Conservation (phyloP, 2,797 vertebrate genomes). For the Gobionotothen gibberifrons region DNA sequence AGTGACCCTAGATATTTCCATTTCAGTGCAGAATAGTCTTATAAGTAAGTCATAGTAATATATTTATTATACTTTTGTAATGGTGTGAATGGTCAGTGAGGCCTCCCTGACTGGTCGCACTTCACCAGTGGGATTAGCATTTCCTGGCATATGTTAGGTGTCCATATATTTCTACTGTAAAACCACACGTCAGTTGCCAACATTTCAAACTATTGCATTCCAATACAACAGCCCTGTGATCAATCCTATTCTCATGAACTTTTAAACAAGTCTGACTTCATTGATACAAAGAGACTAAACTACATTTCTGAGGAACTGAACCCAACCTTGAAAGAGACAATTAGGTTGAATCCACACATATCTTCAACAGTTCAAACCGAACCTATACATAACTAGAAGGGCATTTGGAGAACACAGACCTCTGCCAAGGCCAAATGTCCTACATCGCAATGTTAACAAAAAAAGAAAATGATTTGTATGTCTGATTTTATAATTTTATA, state of each 20-base stretch:
- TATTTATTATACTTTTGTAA: conserved; percentile 38
- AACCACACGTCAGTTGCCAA: background rate
- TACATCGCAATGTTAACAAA: no score
- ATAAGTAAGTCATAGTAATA: conserved; percentile 4
- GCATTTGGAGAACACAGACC: no score
- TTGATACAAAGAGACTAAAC: background rate
- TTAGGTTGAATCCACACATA: background rate
- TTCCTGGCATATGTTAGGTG: conserved; percentile 3
- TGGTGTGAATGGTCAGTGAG: background rate
- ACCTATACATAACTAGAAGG: no score
- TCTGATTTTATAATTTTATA: no score
- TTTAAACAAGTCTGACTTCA: background rate
- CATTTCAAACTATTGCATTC: background rate
- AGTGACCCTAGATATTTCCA: conserved; percentile 29
- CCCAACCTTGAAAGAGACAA: background rate
- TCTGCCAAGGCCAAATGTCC: no score
- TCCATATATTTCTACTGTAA: conserved; percentile 1
- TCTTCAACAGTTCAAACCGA: background rate
- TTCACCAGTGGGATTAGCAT: background rate
- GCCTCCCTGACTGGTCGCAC: background rate
- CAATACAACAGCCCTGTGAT: conserved; percentile 3
- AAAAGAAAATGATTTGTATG: no score
- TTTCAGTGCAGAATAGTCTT: conserved; percentile 10
- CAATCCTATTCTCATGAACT: background rate
- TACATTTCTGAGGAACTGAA: background rate